Evolutionary conservation across 2,797 vertebrate genomes (phyloP), one percentile per base, ranked within the genome.

Genomic region (Phoebastria nigripes): DNA sequence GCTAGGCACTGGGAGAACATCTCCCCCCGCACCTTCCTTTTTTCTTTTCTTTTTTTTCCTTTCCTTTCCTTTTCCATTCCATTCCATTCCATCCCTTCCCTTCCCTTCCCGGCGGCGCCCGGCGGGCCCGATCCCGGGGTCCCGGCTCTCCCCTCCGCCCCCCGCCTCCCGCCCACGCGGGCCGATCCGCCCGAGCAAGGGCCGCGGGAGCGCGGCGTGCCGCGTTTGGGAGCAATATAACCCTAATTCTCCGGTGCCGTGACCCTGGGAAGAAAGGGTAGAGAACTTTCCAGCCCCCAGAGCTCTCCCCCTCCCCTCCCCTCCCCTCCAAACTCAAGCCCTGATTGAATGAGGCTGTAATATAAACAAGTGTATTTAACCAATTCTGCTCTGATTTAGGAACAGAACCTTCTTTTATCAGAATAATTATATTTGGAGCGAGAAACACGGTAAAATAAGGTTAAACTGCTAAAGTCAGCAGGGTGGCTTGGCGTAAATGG

Each of bases 1-100:
- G 97, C 97, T 94, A 98, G 97, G 97, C 96, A 87, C 97, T 81
- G 97, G 97, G 98, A 98, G 97, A 98, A 97, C 96, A 91, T 94
- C 96, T 97, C 96, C 96, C 97, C 87, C 95, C 67, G 55, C 82
- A 65, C 63, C 56, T 89, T 73, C 47, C 56, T 49, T 31, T 54
- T 74, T 39, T 33, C 18, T 19, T 92, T 82, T 58, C 93, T 14
- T 39, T 73, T 73, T 49, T 28, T 93, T 73, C 70, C 87, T 42
- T 26, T 29, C 46, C 42, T 76, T 54, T 39, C n/a, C 46, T 59
- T 49, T 54, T 49, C 66, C 56, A 35, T 12, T 7, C 71, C 56
- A 35, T 12, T 7, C 71, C 35, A 35, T 35, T 35, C 35, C 29
- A 70, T 41, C 33, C n/a, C 15, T 84, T 80, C 58, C 95, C 95